A percentile compares a stretch with the other conserved stretches of the same genome.
phyloP scores from a whole-genome alignment of 2,113 vertebrate species.

The Thunnus thynnus region DNA sequence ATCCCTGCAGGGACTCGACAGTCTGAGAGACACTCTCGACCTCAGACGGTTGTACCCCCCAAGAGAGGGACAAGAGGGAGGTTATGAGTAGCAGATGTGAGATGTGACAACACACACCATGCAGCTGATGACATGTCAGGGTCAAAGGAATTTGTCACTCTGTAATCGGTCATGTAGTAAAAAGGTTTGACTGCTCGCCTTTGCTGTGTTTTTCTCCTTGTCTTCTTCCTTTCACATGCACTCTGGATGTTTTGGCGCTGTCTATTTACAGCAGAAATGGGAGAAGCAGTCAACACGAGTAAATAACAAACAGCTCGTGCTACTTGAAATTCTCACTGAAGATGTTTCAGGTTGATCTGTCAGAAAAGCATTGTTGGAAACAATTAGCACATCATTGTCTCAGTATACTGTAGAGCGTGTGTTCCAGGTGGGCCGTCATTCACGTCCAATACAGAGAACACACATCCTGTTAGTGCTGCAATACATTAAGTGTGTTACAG shows the following conservation, averaged over 20 bases:
- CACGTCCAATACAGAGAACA: constrained; percentile 26
- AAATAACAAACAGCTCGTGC: constrained; percentile 11
- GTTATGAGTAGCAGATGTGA: constrained; percentile 74
- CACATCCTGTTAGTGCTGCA: constrained; percentile 58
- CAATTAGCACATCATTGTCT: constrained; percentile 39
- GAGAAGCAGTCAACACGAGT: not conserved
- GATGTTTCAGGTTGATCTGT: not conserved
- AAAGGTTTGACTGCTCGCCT: constrained; percentile 26
- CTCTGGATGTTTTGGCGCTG: not conserved
- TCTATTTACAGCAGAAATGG: not conserved
- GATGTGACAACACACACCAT: constrained; percentile 36
- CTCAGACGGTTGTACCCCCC: constrained; percentile 34
- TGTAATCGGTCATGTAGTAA: constrained; percentile 55
- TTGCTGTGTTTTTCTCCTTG: not conserved
- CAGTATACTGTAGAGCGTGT: not conserved
- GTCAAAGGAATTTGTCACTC: constrained; percentile 73
- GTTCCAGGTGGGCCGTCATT: constrained; percentile 55
- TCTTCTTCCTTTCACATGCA: not conserved
- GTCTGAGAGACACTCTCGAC: constrained; percentile 19
- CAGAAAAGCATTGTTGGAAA: constrained; percentile 29
- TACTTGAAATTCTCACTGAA: not conserved
- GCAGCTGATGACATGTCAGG: constrained; percentile 67
- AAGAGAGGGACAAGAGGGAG: constrained; percentile 34
- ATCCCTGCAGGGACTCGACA: constrained; percentile 5
- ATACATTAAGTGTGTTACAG: constrained; percentile 55